phyloP scores from a whole-genome alignment of 1,140 invertebrate species.

The Euschistus heros region DNA sequence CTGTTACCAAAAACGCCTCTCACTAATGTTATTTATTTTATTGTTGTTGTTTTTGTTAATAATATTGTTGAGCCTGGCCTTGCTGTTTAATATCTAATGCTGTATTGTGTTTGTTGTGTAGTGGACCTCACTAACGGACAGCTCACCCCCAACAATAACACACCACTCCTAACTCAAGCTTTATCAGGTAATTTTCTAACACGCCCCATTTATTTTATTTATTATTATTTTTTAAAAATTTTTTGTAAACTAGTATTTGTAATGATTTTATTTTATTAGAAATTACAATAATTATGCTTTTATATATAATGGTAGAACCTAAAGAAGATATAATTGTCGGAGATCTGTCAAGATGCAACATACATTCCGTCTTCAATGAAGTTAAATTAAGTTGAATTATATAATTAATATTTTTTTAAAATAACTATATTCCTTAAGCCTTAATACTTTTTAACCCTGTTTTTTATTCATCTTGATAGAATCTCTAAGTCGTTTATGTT shows the following conservation, averaged over 20 bases:
- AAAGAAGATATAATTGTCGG: no score
- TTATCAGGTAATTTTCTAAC: slow-evolving; percentile 66
- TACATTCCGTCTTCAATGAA: no score
- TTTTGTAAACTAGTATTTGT: background rate
- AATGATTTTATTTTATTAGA: no score
- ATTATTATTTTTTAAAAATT: background rate
- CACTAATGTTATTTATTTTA: background rate
- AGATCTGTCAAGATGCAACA: no score
- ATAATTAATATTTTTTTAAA: no score
- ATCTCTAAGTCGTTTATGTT: no score
- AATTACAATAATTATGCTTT: background rate
- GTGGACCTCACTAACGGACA: slow-evolving; percentile 89
- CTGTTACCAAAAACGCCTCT: background rate
- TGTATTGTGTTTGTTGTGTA: slow-evolving; percentile 36
- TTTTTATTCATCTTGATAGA: no score
- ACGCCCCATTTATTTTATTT: background rate
- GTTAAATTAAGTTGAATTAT: no score
- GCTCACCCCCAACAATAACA: slow-evolving; percentile 87
- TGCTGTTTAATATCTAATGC: slow-evolving; percentile 1
- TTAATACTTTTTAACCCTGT: no score
- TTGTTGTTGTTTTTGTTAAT: background rate
- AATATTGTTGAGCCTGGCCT: background rate
- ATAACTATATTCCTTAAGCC: no score
- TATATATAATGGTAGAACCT: no score
- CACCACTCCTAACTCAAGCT: slow-evolving; percentile 83